phyloP scores from a whole-genome alignment of 2,888 invertebrate genomes.

The Hypena proboscidalis region DNA sequence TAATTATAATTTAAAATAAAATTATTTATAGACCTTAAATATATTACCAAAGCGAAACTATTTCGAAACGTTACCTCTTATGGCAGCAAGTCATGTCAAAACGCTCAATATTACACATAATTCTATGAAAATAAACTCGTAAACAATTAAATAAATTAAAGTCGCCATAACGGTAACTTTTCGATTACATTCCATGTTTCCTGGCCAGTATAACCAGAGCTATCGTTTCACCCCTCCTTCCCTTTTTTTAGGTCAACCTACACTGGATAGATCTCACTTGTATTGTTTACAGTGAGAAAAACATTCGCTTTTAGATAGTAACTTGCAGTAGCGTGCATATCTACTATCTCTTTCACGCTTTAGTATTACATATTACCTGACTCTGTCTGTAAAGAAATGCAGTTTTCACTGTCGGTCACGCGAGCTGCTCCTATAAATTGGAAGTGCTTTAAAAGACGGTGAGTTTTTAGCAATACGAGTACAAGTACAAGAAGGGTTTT shows the following conservation, averaged over 20 bases:
- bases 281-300: slow-evolving; percentile 47
- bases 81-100: no score
- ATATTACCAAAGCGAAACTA: no score
- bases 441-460: slow-evolving; percentile 32
- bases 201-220: slow-evolving; percentile 25
- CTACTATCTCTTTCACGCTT: slow-evolving; percentile 38
- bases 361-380: slow-evolving; percentile 18
- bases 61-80: no score
- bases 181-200: slow-evolving; percentile 16
- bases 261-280: slow-evolving; percentile 35
- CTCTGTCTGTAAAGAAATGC: slow-evolving; percentile 59
- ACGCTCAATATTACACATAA: neutral
- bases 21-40: no score
- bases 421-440: slow-evolving; percentile 49
- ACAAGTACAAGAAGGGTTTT: slow-evolving; percentile 13
- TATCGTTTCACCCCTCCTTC: slow-evolving; percentile 9
- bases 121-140: neutral
- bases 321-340: slow-evolving; percentile 43
- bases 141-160: slow-evolving; percentile 22
- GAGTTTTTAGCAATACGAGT: slow-evolving; percentile 31
- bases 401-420: slow-evolving; percentile 67
- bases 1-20: neutral
- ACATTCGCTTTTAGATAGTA: slow-evolving; percentile 49
- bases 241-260: slow-evolving; percentile 32
- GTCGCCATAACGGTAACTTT: slow-evolving; percentile 20